Conservation (phyloP, 2,797 vertebrate genomes). For the Alfaro cultratus region DNA sequence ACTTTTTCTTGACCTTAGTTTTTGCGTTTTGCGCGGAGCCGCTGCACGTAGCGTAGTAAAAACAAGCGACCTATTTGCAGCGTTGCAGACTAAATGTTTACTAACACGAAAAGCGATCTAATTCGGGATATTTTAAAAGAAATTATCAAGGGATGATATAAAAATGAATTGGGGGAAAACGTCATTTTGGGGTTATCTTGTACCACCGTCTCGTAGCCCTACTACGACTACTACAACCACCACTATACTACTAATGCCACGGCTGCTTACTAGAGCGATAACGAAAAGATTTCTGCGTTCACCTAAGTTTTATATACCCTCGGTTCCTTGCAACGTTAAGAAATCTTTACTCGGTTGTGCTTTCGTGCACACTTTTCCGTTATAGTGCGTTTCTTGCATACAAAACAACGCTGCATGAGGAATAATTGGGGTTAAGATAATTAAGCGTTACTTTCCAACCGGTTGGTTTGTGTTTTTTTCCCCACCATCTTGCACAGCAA, state of each 20-base stretch:
- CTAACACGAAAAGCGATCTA: conserved; percentile 4
- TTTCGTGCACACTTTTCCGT: conserved; percentile 23
- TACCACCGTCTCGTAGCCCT: conserved; percentile 57
- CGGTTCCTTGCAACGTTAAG: background rate
- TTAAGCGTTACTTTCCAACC: conserved; percentile 56
- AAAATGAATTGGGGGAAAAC: background rate
- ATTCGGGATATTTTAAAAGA: background rate
- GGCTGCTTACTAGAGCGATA: conserved; percentile 73
- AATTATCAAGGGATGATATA: background rate
- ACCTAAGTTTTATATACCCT: conserved; percentile 23
- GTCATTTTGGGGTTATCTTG: conserved; percentile 48
- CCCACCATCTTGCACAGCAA: conserved; percentile 36
- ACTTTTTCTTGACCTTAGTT: conserved; percentile 60
- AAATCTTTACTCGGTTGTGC: conserved; percentile 18
- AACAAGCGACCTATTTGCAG: conserved; percentile 62
- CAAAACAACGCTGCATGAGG: conserved; percentile 30
- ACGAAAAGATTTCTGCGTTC: conserved; percentile 26
- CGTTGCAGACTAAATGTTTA: conserved; percentile 61
- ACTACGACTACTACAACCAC: conserved; percentile 74
- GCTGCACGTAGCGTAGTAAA: conserved; percentile 55
- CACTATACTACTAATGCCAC: conserved; percentile 65
- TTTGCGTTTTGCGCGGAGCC: conserved; percentile 44
- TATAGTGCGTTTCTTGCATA: conserved; percentile 40
- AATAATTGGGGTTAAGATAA: conserved; percentile 27
- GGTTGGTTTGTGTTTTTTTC: conserved; percentile 61